These are phyloP conservation scores for Nothocercus nigrocapillus DNA, from an alignment of 2,113 vertebrate species.

Conservation along the genomic window DNA sequence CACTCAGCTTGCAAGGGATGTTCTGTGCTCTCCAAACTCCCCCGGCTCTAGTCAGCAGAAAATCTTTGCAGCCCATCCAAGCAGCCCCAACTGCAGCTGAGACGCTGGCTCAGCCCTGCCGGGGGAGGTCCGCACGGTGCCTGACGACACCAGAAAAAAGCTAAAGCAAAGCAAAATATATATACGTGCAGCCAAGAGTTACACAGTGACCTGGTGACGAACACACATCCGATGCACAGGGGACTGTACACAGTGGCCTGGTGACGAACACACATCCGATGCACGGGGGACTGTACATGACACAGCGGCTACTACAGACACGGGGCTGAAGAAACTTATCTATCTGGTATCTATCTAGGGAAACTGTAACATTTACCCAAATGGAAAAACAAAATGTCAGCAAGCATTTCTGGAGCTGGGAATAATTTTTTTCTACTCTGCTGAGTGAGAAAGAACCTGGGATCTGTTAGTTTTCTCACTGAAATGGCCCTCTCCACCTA, in stretches of 20 bases:
- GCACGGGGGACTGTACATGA: fast-evolving
- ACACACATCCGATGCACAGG: neutral
- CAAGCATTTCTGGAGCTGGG: neutral
- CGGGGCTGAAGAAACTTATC: neutral
- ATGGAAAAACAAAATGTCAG: neutral
- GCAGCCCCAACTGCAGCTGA: conserved; percentile 4
- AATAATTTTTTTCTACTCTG: neutral
- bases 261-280: neutral
- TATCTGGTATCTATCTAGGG: neutral
- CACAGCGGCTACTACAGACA: neutral
- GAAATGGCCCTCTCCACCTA: neutral
- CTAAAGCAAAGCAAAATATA: neutral
- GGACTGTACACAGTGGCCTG: neutral
- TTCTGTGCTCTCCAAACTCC: neutral
- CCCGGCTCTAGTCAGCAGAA: neutral
- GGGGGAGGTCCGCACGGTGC: neutral
- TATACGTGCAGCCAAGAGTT: neutral
- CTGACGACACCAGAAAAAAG: neutral
- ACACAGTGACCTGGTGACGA: neutral
- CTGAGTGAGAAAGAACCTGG: neutral
- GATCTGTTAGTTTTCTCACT: neutral
- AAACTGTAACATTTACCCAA: neutral
- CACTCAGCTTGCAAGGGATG: neutral
- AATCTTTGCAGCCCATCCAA: neutral
- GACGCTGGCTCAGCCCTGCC: neutral